Evolutionary conservation across 1,140 invertebrate genomes (phyloP), one percentile per base, ranked within the genome.

Genomic region (Asobara japonica): DNA sequence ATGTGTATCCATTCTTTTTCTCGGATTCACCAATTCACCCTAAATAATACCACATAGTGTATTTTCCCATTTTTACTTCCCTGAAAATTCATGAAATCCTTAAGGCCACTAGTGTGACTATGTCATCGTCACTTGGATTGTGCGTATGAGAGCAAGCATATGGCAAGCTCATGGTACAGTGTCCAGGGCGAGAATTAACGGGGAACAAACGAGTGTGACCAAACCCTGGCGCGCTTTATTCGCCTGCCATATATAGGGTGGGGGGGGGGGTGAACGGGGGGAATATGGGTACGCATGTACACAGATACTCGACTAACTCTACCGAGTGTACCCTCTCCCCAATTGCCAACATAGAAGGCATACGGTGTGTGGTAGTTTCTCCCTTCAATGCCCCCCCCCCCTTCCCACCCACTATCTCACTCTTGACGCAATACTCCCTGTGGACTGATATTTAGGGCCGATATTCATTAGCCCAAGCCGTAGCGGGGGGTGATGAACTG

Each of bases 371-470:
- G 27, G 13, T 62, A 13, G 56, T 41, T 70, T 70, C 60, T 70
- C 69, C 36, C 33, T 48, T 70, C 27, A 13, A 4, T 31, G 31
- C 25, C 25, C 16, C 31, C 8, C 20, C 18, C 3, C 31, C n/a
- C 29, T 25, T 38, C 38, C 18, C 38, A 70, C 72, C 51, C 51
- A 27, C 33, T 33, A 66, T 25, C 31, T 51, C 45, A 38, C 62
- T 72, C 64, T 69, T 76, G 72, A 67, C 76, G 67, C 67, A 70
- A 69, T 68, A 71, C 78, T 86, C 86, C 84, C 85, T 78, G 77
- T 64, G 85, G 85, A 83, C 83, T 84, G 85, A 87, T 86, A 85
- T 86, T 87, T 86, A 87, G 84, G 84, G 82, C 84, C 80, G 82
- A 86, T 87, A 87, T 87, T 87, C 86, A 87, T 87, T 87, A 87